A percentile compares a stretch with the other conserved stretches of the same genome.
Evolutionary conservation across 2,888 invertebrate genomes (phyloP).

Genomic region (Drosophila putrida): DNA sequence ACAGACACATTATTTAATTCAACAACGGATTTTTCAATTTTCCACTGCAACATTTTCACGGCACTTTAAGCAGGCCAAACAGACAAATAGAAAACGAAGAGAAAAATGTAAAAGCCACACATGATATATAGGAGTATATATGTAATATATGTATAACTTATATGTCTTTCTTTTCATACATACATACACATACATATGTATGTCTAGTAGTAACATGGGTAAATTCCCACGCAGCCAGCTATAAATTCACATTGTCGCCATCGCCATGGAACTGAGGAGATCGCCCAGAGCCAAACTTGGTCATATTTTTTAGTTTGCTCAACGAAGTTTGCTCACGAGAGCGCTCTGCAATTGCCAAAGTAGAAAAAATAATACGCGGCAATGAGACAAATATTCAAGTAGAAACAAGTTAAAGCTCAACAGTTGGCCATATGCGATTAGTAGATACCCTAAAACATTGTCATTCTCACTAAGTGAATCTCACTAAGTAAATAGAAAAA

Average conservation of each 20-base stretch:
- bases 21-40: constrained; percentile 77
- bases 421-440: background rate
- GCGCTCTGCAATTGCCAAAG: constrained; percentile 68
- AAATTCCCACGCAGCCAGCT: constrained; percentile 73
- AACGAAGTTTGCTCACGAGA: constrained; percentile 47
- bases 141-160: constrained; percentile 15
- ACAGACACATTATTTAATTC: constrained; percentile 68
- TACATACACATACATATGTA: constrained; percentile 19
- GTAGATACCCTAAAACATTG: background rate
- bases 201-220: constrained; percentile 37
- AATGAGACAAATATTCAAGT: constrained; percentile 75
- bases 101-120: constrained; percentile 59
- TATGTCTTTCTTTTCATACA: constrained; percentile 17
- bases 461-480: too few species aligned
- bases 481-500: too few species aligned
- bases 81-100: constrained; percentile 41
- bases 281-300: constrained; percentile 76
- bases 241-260: constrained; percentile 75
- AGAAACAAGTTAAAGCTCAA: constrained; percentile 18
- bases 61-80: constrained; percentile 71
- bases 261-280: constrained; percentile 54
- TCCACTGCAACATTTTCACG: constrained; percentile 67
- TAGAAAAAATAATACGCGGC: constrained; percentile 52
- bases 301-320: constrained; percentile 76
- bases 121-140: constrained; percentile 29